Percentiles rank a stretch among this genome's conserved stretches.
phyloP scores from a whole-genome alignment of 2,797 vertebrate genomes.

The Acipenser transmontanus region DNA sequence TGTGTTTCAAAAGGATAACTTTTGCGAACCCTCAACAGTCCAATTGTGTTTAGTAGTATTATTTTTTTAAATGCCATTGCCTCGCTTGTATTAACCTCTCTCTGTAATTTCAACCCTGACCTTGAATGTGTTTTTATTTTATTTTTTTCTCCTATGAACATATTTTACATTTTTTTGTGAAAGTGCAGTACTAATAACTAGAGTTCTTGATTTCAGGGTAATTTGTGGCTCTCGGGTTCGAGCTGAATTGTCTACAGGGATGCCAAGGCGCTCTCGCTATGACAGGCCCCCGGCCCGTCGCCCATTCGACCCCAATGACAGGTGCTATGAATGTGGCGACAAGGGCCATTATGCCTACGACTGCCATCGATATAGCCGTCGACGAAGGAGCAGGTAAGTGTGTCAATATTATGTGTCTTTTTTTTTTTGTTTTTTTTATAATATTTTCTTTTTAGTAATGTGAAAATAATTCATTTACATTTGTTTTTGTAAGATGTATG shows the following conservation, averaged over 20 bases:
- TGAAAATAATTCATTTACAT: slow-evolving; percentile 14
- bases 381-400: slow-evolving; percentile 71
- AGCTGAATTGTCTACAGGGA: slow-evolving; percentile 76
- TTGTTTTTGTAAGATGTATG: slow-evolving; percentile 10
- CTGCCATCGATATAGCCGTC: slow-evolving; percentile 73
- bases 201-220: slow-evolving; percentile 42
- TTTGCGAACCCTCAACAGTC: no score
- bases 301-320: slow-evolving; percentile 79
- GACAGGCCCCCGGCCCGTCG: slow-evolving; percentile 70
- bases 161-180: not conserved
- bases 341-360: slow-evolving; percentile 85
- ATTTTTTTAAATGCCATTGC: no score
- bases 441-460: slow-evolving; percentile 16
- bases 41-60: no score
- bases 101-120: no score
- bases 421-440: slow-evolving; percentile 14
- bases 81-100: no score
- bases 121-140: no score
- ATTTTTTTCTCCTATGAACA: no score
- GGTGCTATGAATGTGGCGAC: slow-evolving; percentile 82
- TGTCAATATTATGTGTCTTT: slow-evolving; percentile 26
- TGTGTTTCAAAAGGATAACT: no score
- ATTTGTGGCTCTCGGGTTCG: slow-evolving; percentile 74
- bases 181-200: not conserved
- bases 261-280: slow-evolving; percentile 75